A percentile compares a stretch with the other conserved stretches of the same genome.
Evolutionary conservation across 2,113 vertebrate species (phyloP).

Genomic region (Xerus inauris): DNA sequence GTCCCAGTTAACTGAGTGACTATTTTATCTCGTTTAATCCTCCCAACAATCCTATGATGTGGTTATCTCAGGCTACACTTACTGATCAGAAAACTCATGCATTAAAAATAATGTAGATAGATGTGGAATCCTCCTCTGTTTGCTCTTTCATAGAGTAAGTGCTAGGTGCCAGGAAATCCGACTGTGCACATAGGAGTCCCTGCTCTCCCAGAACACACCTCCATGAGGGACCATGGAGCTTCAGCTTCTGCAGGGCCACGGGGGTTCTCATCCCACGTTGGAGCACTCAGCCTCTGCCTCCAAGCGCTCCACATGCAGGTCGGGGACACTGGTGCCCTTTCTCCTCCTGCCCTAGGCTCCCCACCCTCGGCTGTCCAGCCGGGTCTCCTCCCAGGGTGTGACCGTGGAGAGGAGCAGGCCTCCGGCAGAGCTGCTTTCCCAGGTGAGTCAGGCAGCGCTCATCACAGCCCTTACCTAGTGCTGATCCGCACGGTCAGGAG

Average conservation of each 20-base stretch:
- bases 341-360: neutral
- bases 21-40: neutral
- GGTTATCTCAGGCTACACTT: neutral
- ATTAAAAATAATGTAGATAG: neutral
- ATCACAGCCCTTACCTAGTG: slow-evolving; percentile 27
- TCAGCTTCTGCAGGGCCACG: neutral
- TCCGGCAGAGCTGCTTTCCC: neutral
- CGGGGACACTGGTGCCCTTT: neutral
- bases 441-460: slow-evolving; percentile 62
- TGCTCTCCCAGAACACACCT: neutral
- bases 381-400: neutral
- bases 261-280: neutral
- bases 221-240: neutral
- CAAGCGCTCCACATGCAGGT: neutral
- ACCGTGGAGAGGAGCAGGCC: neutral
- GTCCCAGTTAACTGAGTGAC: neutral
- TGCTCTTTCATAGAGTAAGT: neutral
- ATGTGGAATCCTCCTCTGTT: neutral
- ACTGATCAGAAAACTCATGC: neutral
- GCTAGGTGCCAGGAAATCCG: neutral
- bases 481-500: slow-evolving; percentile 19
- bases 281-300: neutral
- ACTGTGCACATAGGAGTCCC: neutral
- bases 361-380: neutral
- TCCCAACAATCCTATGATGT: neutral